These are phyloP conservation scores for Taeniopygia guttata DNA, from an alignment of 2,797 vertebrate genomes.

Conservation along the genomic window DNA sequence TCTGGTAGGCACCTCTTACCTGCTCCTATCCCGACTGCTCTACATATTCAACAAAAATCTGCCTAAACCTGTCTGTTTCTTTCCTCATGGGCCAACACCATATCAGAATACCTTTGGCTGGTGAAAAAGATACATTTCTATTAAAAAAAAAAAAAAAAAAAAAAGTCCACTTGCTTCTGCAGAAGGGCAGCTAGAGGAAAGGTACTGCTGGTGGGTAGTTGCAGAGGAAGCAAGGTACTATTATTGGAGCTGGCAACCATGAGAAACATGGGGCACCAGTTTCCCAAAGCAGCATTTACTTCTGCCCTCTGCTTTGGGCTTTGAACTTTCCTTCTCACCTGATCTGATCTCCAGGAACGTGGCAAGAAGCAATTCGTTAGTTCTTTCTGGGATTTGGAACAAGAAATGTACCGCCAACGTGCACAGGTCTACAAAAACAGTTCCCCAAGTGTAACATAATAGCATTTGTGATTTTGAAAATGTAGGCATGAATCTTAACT, in stretches of 20 bases:
- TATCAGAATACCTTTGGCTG: neutral
- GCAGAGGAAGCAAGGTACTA: neutral
- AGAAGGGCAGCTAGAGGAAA: neutral
- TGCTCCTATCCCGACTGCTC: neutral
- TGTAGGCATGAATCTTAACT: conserved; percentile 21
- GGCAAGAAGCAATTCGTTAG: neutral
- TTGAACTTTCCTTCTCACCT: neutral
- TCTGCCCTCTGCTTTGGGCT: neutral
- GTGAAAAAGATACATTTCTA: neutral
- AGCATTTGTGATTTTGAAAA: conserved; percentile 41
- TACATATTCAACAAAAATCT: neutral
- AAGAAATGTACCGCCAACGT: neutral
- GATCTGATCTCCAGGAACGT: neutral
- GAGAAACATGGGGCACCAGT: neutral
- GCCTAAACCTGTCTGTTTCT: neutral
- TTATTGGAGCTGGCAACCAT: neutral
- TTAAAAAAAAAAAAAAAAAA: neutral
- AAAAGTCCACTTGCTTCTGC: neutral
- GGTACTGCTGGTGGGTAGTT: neutral
- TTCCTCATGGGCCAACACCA: neutral
- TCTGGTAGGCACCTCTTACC: neutral
- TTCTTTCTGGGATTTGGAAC: neutral
- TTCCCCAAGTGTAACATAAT: neutral
- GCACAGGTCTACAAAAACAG: conserved; percentile 9
- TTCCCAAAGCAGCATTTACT: neutral